A percentile compares a stretch with the other conserved stretches of the same genome.
Evolutionary conservation across 1,140 invertebrate genomes (phyloP).

Genomic region (Hyles vespertilio): DNA sequence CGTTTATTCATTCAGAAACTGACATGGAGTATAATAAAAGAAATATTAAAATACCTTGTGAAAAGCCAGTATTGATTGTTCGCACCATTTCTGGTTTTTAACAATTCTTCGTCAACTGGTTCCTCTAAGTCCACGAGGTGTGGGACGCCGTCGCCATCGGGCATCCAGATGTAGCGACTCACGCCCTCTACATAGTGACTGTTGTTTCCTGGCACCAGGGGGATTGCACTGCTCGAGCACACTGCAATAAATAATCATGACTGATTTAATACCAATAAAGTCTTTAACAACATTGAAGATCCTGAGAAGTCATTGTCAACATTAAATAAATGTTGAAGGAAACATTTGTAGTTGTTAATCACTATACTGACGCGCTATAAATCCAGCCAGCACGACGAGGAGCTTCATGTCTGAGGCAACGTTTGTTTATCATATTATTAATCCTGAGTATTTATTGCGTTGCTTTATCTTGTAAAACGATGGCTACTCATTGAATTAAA

Average conservation of each 20-base stretch:
- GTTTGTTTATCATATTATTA: not conserved
- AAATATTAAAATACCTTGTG: slow-evolving; percentile 29
- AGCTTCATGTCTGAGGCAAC: slow-evolving; percentile 11
- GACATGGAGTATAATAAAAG: not conserved
- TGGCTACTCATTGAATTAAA: not conserved
- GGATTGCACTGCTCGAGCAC: slow-evolving; percentile 25
- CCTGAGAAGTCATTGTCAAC: too few relatives aligned
- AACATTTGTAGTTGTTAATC: too few relatives aligned
- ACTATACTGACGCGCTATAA: slow-evolving; percentile 15
- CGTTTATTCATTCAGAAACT: not conserved
- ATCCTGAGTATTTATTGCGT: slow-evolving; percentile 4
- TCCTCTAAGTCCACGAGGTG: slow-evolving; percentile 29
- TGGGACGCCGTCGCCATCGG: slow-evolving; percentile 26
- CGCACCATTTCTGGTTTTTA: slow-evolving; percentile 24
- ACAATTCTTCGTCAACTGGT: slow-evolving; percentile 9
- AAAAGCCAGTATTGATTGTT: slow-evolving; percentile 38
- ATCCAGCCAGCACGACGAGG: slow-evolving; percentile 11
- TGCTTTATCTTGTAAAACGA: slow-evolving; percentile 1
- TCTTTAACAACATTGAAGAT: too few relatives aligned
- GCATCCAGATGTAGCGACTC: slow-evolving; percentile 34
- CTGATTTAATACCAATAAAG: too few relatives aligned
- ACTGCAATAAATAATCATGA: slow-evolving; percentile 21
- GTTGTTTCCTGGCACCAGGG: slow-evolving; percentile 29
- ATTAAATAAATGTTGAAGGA: too few relatives aligned
- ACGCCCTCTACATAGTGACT: slow-evolving; percentile 39